Evolutionary conservation across 1,140 invertebrate genomes (phyloP).

Genomic region (Bombus waltoni): DNA sequence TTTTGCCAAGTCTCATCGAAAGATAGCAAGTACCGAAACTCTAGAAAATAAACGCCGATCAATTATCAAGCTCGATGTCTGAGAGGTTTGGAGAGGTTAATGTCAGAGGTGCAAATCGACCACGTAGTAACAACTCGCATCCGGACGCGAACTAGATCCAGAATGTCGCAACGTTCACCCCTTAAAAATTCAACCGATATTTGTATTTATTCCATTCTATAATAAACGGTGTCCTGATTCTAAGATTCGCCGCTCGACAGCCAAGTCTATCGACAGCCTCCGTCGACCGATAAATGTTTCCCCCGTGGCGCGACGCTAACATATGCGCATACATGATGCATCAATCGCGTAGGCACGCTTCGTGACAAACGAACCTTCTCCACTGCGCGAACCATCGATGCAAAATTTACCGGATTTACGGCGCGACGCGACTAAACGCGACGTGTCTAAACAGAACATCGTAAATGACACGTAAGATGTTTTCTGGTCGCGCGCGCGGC

Average conservation of each 20-base stretch:
- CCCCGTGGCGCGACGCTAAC: neutral
- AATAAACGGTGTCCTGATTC: constrained; percentile 12
- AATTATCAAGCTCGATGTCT: neutral
- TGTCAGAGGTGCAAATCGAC: neutral
- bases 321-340: constrained; percentile 34
- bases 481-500: neutral
- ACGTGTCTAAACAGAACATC: constrained; percentile 13
- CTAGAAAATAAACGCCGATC: neutral
- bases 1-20: neutral
- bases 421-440: neutral
- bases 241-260: neutral
- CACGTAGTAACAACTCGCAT: neutral
- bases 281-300: constrained; percentile 31
- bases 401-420: neutral
- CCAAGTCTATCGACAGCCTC: constrained; percentile 6
- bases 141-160: neutral
- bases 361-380: constrained; percentile 33
- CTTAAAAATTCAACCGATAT: neutral
- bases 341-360: neutral
- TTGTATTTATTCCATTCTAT: neutral
- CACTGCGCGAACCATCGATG: neutral
- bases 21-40: no score
- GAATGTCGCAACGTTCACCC: neutral
- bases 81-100: neutral
- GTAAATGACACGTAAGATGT: constrained; percentile 35